Percentiles rank a stretch among this genome's conserved stretches.
Evolutionary conservation across 2,113 vertebrate genomes (phyloP).

Genomic region (Leucoraja erinaceus): DNA sequence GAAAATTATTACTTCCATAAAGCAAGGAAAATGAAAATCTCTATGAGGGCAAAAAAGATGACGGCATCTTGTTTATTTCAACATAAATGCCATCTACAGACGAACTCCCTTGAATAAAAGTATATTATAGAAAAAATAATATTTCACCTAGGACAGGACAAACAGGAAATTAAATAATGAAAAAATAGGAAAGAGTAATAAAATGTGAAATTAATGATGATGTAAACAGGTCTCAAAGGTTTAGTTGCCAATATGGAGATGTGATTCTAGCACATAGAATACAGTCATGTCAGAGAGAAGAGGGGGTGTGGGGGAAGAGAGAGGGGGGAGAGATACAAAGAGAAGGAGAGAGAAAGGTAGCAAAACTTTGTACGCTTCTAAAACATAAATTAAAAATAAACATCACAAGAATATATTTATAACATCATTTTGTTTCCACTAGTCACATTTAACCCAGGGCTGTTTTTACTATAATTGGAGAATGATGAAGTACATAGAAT

Average conservation of each 20-base stretch:
- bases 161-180: constrained; percentile 5
- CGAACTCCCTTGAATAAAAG: background rate
- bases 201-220: background rate
- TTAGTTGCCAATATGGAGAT: constrained; percentile 3
- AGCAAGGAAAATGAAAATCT: background rate
- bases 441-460: background rate
- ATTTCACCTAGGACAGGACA: background rate
- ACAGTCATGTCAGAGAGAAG: background rate
- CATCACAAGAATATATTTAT: background rate
- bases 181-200: background rate
- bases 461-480: background rate
- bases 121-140: background rate
- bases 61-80: background rate
- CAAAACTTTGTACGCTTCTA: background rate
- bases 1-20: background rate
- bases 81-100: background rate
- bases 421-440: background rate
- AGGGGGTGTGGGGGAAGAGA: background rate
- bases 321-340: background rate
- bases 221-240: background rate
- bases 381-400: background rate
- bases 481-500: background rate
- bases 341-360: background rate
- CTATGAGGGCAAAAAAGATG: background rate
- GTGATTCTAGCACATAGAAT: background rate